Conservation (phyloP, 2,113 vertebrate genomes). For the Thinocorus orbignyianus region DNA sequence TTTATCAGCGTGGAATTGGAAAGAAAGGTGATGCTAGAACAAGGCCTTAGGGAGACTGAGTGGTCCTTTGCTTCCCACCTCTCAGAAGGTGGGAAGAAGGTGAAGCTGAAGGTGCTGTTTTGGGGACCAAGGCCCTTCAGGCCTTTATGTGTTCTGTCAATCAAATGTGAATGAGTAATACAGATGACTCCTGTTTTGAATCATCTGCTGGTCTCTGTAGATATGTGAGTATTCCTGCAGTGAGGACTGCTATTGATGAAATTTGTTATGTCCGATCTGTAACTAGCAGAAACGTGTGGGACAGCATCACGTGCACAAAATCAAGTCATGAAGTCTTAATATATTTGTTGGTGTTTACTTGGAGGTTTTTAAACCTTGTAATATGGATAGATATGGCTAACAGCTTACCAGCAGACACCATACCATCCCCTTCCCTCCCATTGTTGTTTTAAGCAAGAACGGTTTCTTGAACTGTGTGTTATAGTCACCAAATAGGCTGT, state of each 20-base stretch:
- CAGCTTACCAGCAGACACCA: not conserved
- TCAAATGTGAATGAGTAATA: not conserved
- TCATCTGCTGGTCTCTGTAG: not conserved
- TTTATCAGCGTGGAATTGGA: not conserved
- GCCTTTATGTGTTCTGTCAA: not conserved
- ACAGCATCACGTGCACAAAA: not conserved
- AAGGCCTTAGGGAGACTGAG: not conserved
- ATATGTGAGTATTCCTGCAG: not conserved
- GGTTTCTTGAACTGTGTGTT: not conserved
- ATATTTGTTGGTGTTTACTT: not conserved
- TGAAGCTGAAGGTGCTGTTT: not conserved
- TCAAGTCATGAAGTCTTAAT: not conserved
- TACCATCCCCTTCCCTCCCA: too few relatives aligned
- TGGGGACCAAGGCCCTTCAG: not conserved
- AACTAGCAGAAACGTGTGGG: not conserved
- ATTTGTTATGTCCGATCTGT: accelerated
- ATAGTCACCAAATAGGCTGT: not conserved
- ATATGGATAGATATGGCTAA: not conserved
- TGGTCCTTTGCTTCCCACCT: not conserved
- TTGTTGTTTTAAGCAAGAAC: not conserved
- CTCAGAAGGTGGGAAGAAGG: not conserved
- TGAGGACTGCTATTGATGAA: not conserved
- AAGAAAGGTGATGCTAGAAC: not conserved
- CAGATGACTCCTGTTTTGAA: not conserved
- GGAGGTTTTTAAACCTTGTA: not conserved